These are phyloP conservation scores for Myotis davidii DNA, from an alignment of 2,113 vertebrate genomes.

Conservation along the genomic window DNA sequence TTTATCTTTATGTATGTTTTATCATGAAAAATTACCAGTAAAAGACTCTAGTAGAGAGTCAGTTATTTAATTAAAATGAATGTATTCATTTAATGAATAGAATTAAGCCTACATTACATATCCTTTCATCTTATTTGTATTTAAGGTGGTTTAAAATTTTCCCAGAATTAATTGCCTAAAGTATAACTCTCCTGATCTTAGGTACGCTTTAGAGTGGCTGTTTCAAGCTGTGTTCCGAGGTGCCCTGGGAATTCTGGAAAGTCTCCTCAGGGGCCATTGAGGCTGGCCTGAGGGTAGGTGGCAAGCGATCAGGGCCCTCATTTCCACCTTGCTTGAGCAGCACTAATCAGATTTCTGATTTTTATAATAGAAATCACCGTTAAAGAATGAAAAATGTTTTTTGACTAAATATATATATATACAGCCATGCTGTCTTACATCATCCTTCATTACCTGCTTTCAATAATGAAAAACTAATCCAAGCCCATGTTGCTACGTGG, in stretches of 20 bases:
- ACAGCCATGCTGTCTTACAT: constrained; percentile 65
- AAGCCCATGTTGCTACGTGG: too few species aligned
- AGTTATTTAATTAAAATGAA: constrained; percentile 81
- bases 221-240: constrained; percentile 16
- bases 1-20: constrained; percentile 61
- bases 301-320: background rate
- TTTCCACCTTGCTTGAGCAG: background rate
- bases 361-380: background rate
- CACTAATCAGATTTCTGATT: background rate
- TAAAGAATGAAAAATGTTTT: background rate
- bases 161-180: constrained; percentile 81
- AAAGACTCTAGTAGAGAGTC: constrained; percentile 49
- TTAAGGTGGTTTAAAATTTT: constrained; percentile 76
- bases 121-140: constrained; percentile 82
- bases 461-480: constrained; percentile 47
- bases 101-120: constrained; percentile 79
- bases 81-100: constrained; percentile 75
- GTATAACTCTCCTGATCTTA: constrained; percentile 78
- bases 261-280: background rate
- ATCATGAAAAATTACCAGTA: constrained; percentile 59
- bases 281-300: background rate
- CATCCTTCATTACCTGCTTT: constrained; percentile 68
- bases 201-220: constrained; percentile 62
- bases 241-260: background rate
- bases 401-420: background rate